Evolutionary conservation across 2,797 vertebrate genomes (phyloP).

Genomic region (Enteromius mattozi): DNA sequence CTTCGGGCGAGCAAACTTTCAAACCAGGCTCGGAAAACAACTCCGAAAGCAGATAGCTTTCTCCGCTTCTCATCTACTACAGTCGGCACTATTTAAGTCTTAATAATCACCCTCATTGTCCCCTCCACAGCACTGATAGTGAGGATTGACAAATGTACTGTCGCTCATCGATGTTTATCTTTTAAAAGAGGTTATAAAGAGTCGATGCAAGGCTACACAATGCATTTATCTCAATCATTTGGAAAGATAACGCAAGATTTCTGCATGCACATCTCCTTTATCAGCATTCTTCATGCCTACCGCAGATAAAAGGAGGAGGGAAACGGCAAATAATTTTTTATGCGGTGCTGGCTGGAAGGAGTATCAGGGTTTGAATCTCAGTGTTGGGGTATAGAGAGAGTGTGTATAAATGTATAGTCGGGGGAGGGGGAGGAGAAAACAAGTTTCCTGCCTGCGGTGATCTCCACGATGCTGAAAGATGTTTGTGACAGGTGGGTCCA

Average conservation of each 20-base stretch:
- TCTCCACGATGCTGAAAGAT: slow-evolving; percentile 43
- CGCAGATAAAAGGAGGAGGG: slow-evolving; percentile 32
- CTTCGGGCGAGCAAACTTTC: slow-evolving; percentile 48
- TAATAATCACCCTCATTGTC: slow-evolving; percentile 51
- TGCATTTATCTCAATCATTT: slow-evolving; percentile 52
- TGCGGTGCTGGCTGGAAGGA: slow-evolving; percentile 35
- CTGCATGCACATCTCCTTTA: slow-evolving; percentile 31
- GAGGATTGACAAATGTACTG: slow-evolving; percentile 55
- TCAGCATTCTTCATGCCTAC: slow-evolving; percentile 45
- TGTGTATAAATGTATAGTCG: slow-evolving; percentile 26
- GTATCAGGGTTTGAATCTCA: slow-evolving; percentile 27
- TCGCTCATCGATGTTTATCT: slow-evolving; percentile 53
- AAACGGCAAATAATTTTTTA: slow-evolving; percentile 6
- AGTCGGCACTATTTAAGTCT: slow-evolving; percentile 23
- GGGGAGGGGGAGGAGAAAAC: slow-evolving; percentile 45
- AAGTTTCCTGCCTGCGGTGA: slow-evolving; percentile 47
- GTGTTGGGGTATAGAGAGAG: slow-evolving; percentile 7
- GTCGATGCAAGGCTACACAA: slow-evolving; percentile 45
- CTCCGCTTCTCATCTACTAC: slow-evolving; percentile 34
- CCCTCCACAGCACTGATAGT: slow-evolving; percentile 43
- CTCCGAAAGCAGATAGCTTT: slow-evolving; percentile 30
- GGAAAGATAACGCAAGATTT: slow-evolving; percentile 48
- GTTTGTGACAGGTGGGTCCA: slow-evolving; percentile 55
- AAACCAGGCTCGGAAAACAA: slow-evolving; percentile 33
- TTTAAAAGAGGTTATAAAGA: slow-evolving; percentile 51